Percentiles rank a stretch among this genome's conserved stretches.
Evolutionary conservation across 1,140 invertebrate genomes (phyloP).

Genomic region (Aphaenogaster floridana): DNA sequence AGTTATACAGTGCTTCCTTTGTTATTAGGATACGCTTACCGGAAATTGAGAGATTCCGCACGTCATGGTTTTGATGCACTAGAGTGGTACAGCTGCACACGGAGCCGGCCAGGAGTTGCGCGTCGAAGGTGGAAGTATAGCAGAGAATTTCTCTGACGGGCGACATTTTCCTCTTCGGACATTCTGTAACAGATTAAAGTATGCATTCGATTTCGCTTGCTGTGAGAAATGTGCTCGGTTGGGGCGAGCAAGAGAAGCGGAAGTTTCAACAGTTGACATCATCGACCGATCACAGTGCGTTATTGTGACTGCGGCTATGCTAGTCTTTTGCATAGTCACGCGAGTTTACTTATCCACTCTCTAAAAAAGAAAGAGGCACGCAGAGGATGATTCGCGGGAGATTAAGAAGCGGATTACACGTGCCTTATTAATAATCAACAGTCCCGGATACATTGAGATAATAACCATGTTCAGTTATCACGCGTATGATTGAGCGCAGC

Average conservation of each 20-base stretch:
- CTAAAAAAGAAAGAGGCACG: slow-evolving; percentile 41
- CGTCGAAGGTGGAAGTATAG: slow-evolving; percentile 80
- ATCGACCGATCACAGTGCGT: slow-evolving; percentile 61
- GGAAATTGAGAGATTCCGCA: slow-evolving; percentile 80
- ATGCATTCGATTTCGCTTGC: not conserved
- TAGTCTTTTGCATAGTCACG: slow-evolving; percentile 77
- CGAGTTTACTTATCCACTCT: slow-evolving; percentile 38
- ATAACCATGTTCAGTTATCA: slow-evolving; percentile 22
- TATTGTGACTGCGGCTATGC: slow-evolving; percentile 71
- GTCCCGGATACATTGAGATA: slow-evolving; percentile 36
- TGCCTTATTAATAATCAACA: slow-evolving; percentile 58
- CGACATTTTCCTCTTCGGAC: slow-evolving; percentile 80
- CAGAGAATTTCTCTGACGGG: slow-evolving; percentile 83
- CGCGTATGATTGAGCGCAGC: slow-evolving; percentile 22
- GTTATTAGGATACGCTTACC: slow-evolving; percentile 77
- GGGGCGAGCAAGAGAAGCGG: not conserved
- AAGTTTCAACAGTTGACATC: slow-evolving; percentile 72
- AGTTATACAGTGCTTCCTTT: not conserved
- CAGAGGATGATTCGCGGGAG: slow-evolving; percentile 30
- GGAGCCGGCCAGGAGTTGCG: slow-evolving; percentile 75
- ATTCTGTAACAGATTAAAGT: slow-evolving; percentile 79
- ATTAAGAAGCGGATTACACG: slow-evolving; percentile 15
- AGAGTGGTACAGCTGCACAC: slow-evolving; percentile 84
- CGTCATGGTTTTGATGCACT: slow-evolving; percentile 83
- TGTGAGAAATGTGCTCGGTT: not conserved